A percentile compares a stretch with the other conserved stretches of the same genome.
Conservation (phyloP, 2,888 invertebrate species). For the Eristalis tenax region DNA sequence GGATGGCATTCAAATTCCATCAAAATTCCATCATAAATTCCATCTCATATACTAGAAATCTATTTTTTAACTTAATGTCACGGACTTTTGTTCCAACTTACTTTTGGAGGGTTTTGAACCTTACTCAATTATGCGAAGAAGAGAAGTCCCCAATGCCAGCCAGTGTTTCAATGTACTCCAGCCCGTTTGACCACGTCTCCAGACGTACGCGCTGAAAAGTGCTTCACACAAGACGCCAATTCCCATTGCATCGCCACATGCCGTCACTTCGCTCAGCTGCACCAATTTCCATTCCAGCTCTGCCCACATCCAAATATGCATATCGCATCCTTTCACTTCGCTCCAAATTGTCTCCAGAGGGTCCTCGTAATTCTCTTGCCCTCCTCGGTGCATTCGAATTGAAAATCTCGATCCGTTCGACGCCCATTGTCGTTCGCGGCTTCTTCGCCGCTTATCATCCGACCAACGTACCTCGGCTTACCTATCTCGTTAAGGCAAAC, state of each 20-base stretch:
- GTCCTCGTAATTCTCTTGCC: constrained; percentile 61
- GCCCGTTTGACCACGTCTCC: too few species aligned
- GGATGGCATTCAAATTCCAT: too few species aligned
- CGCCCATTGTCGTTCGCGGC: constrained; percentile 63
- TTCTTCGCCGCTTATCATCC: constrained; percentile 31
- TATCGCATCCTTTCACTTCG: constrained; percentile 71
- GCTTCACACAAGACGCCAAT: background rate
- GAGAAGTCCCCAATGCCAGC: too few species aligned
- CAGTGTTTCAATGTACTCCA: too few species aligned
- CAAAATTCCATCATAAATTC: too few species aligned
- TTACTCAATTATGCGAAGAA: too few species aligned
- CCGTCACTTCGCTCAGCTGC: background rate
- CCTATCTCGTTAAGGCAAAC: constrained; percentile 63
- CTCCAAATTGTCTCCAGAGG: constrained; percentile 71
- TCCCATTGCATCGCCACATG: background rate
- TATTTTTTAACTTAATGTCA: too few species aligned
- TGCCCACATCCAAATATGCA: constrained; percentile 62
- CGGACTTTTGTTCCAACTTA: too few species aligned
- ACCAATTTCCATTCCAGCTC: constrained; percentile 12
- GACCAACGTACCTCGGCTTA: background rate
- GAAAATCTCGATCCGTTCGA: constrained; percentile 45
- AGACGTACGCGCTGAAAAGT: background rate
- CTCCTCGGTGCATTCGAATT: constrained; percentile 50
- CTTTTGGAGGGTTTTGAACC: too few species aligned
- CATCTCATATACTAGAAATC: too few species aligned